Conservation (phyloP, 2,888 invertebrate species). For the Drosophila suboccidentalis region DNA sequence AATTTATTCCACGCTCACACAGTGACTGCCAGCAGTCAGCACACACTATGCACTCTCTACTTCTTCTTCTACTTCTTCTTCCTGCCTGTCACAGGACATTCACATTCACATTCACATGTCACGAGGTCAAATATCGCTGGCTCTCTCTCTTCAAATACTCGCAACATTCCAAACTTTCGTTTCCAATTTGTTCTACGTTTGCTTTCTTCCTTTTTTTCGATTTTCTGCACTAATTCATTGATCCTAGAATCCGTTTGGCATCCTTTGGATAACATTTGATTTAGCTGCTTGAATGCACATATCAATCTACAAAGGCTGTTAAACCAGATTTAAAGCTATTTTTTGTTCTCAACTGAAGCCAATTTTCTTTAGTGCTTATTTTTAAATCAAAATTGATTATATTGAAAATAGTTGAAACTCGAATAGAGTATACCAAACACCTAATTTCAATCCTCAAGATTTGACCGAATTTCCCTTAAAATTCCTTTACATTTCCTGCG, state of each 20-base stretch:
- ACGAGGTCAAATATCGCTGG: conserved; percentile 10
- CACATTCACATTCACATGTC: conserved; percentile 5
- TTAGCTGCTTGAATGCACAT: neutral
- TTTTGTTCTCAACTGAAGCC: neutral
- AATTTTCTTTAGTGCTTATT: too few species aligned
- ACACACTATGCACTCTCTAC: conserved; percentile 6
- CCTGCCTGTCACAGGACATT: conserved; percentile 3
- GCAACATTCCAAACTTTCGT: neutral
- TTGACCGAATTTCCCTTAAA: too few species aligned
- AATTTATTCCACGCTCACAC: conserved; percentile 45
- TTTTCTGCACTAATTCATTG: conserved; percentile 4
- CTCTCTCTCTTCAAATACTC: neutral
- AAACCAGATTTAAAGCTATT: neutral
- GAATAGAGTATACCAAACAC: too few species aligned
- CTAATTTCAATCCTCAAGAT: too few species aligned
- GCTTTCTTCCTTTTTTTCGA: too few species aligned
- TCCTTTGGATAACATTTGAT: conserved; percentile 6
- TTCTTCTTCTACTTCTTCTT: neutral
- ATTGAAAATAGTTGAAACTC: neutral
- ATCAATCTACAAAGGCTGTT: neutral
- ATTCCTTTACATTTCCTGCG: too few species aligned
- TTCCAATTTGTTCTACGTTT: conserved; percentile 3
- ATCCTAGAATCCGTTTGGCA: neutral
- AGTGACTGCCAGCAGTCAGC: conserved; percentile 12
- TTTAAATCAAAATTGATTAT: neutral